Percentiles rank a stretch among this genome's conserved stretches.
Conservation (phyloP, 1,140 invertebrate species). For the Archegozetes longisetosus region DNA sequence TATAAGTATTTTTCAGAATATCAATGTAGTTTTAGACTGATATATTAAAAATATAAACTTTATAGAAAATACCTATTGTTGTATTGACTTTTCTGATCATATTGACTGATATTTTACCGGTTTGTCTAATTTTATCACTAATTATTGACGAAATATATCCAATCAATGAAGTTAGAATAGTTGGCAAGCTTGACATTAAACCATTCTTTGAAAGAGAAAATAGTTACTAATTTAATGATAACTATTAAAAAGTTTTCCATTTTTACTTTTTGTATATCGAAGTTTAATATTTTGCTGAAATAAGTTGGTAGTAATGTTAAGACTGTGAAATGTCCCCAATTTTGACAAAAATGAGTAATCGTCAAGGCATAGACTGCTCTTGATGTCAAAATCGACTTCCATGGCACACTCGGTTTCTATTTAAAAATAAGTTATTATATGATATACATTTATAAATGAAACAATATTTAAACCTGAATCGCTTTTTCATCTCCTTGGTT, state of each 20-base stretch:
- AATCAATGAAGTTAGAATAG: slow-evolving; percentile 34
- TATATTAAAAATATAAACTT: neutral
- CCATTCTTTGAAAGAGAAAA: slow-evolving; percentile 33
- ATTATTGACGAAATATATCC: slow-evolving; percentile 32
- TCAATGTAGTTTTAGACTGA: neutral
- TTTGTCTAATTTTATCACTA: slow-evolving; percentile 31
- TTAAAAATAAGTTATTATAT: slow-evolving; percentile 17
- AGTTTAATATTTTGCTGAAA: slow-evolving; percentile 72
- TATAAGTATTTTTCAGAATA: slow-evolving; percentile 7
- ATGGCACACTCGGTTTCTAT: slow-evolving; percentile 45
- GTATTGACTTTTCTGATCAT: slow-evolving; percentile 20
- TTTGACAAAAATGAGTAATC: slow-evolving; percentile 70
- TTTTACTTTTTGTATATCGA: slow-evolving; percentile 61
- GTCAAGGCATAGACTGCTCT: slow-evolving; percentile 79
- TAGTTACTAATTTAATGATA: slow-evolving; percentile 20
- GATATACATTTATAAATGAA: neutral
- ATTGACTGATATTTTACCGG: slow-evolving; percentile 11
- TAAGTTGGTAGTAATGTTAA: slow-evolving; percentile 85
- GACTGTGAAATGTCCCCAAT: slow-evolving; percentile 88
- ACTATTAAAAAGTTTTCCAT: neutral
- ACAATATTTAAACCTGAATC: slow-evolving; percentile 15
- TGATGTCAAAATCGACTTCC: slow-evolving; percentile 58
- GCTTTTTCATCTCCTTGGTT: slow-evolving; percentile 18
- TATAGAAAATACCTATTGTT: slow-evolving; percentile 18
- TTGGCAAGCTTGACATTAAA: slow-evolving; percentile 38